Evolutionary conservation across 2,888 invertebrate genomes (phyloP).

Genomic region (Synergus gifuensis): DNA sequence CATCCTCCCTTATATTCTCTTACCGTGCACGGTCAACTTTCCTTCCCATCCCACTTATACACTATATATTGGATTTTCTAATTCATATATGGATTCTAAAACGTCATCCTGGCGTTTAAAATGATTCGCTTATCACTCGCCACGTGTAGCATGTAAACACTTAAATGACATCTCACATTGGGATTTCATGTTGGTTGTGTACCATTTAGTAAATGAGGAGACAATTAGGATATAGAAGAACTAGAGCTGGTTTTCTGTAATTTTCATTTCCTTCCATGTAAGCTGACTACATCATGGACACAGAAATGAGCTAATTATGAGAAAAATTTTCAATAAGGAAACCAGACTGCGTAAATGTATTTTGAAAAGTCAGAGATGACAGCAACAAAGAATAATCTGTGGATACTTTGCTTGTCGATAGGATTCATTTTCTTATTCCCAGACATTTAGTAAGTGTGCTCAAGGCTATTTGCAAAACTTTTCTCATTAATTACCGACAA

Average conservation of each 20-base stretch:
- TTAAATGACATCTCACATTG: not conserved
- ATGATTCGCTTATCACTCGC: not conserved
- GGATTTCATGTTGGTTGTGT: not conserved
- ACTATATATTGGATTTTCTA: constrained; percentile 62
- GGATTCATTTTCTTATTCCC: constrained; percentile 61
- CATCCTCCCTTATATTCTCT: constrained; percentile 43
- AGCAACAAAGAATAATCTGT: constrained; percentile 5
- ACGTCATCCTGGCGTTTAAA: constrained; percentile 46
- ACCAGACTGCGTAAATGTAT: too few species aligned
- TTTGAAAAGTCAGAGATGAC: not conserved
- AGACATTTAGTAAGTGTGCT: constrained; percentile 68
- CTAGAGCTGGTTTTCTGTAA: too few species aligned
- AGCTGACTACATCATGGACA: too few species aligned
- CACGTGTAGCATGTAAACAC: not conserved
- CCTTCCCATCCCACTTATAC: constrained; percentile 50
- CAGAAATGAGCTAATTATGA: too few species aligned
- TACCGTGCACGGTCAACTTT: constrained; percentile 46
- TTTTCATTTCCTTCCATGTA: too few species aligned
- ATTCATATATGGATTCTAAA: constrained; percentile 63
- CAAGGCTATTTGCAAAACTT: constrained; percentile 73
- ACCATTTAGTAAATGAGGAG: not conserved
- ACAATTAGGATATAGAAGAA: not conserved
- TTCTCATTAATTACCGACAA: constrained; percentile 74
- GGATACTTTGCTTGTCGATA: constrained; percentile 63
- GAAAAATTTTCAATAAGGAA: too few species aligned